Evolutionary conservation across 2,797 vertebrate genomes (phyloP), one percentile per base, ranked within the genome.

Genomic region (Acridotheres tristis): DNA sequence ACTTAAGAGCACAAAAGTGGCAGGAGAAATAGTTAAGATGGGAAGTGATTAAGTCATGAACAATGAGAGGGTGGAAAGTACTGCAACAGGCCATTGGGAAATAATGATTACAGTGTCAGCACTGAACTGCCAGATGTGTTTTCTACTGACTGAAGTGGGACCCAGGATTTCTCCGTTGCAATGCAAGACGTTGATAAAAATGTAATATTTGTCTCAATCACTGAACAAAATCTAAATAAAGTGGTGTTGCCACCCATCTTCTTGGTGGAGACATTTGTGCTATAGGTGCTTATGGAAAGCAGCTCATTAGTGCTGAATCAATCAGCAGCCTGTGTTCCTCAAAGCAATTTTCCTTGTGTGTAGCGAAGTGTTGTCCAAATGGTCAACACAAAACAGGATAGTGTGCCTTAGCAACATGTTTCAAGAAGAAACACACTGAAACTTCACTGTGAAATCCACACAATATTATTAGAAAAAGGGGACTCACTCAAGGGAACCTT

Each of bases 61-160:
- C 82, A 94, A 94, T 84, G 58, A 61, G 38, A 75, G 17, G 29
- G 30, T 96, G 90, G 81, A 94, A 95, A 96, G 62, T 80, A 89
- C 78, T 94, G 76, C 89, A 94, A 86, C 32, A 88, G 69, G 9
- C 69, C 55, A 79, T 89, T 96, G 87, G 91, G 93, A 94, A 95
- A 95, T 78, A 81, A 55, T 2, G 2, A 84, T 89, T 87, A 85
- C 42, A 89, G 75, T 5, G 36, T 88, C 88, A 73, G 61, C 68
- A 77, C 53, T 43, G 47, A 84, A 78, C 66, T 69, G 85, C 79
- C 89, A 93, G 67, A 67, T 59, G 36, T 69, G 45, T 79, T 93
- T 84, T 78, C 89, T 74, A 27, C 63, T 65, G 34, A 40, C 63
- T 51, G 14, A 85, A 93, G 17, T 9, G 15, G 27, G 75, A 89